phyloP scores from a whole-genome alignment of 2,888 invertebrate genomes.

The Blastobasis adustella region DNA sequence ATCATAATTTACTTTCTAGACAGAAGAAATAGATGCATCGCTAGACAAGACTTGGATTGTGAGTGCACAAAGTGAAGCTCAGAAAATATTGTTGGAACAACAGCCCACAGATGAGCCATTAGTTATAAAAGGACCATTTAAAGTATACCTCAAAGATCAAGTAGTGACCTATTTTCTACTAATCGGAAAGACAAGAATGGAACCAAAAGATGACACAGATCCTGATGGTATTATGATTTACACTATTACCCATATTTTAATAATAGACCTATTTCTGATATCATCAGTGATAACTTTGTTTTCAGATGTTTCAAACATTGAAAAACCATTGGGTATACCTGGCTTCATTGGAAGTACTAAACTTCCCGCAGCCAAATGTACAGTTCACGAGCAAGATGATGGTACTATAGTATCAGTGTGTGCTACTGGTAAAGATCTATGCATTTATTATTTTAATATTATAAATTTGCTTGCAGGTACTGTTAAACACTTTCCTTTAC shows the following conservation, averaged over 20 bases:
- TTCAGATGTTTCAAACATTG: slow-evolving; percentile 82
- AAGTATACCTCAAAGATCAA: slow-evolving; percentile 84
- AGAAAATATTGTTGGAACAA: slow-evolving; percentile 79
- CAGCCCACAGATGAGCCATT: slow-evolving; percentile 77
- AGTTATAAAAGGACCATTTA: slow-evolving; percentile 89
- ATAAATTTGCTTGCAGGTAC: too few species aligned
- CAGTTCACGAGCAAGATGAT: slow-evolving; percentile 94
- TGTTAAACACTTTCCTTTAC: slow-evolving; percentile 16
- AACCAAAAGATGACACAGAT: slow-evolving; percentile 66
- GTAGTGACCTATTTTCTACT: slow-evolving; percentile 89
- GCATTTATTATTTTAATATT: too few species aligned
- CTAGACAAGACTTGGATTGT: slow-evolving; percentile 95
- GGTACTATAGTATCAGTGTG: slow-evolving; percentile 91
- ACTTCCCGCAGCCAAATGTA: slow-evolving; percentile 69
- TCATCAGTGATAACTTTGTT: slow-evolving; percentile 11
- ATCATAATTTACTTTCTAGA: slow-evolving; percentile 46
- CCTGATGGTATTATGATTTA: slow-evolving; percentile 75
- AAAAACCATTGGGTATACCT: slow-evolving; percentile 73
- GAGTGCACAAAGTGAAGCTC: slow-evolving; percentile 87
- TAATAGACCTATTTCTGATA: not conserved
- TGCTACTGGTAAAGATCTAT: slow-evolving; percentile 77
- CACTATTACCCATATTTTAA: not conserved
- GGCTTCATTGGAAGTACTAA: slow-evolving; percentile 60
- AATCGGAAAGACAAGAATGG: slow-evolving; percentile 76
- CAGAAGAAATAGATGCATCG: slow-evolving; percentile 81